Base-by-base conservation (phyloP, 2,113 vertebrate species). In the Psettodes erumei region DNA sequence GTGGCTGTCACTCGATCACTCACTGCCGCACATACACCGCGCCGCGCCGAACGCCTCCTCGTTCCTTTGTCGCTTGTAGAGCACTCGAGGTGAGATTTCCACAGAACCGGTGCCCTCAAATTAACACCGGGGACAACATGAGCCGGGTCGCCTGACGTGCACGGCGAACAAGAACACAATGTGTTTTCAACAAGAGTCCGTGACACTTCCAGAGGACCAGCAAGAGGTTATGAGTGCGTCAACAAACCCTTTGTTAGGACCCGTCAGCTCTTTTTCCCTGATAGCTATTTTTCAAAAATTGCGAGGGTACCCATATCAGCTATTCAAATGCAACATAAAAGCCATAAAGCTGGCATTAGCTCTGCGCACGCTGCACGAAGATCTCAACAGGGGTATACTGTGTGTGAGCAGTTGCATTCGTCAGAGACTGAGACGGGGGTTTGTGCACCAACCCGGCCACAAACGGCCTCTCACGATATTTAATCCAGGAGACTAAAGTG, bases 1-100 rank as follows among this genome's bases (percentile, higher is more conserved):
- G 82, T 75, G 90, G 82, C 88, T 90, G 85, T 92, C 89, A 86
- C 62, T 83, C 88, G 84, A 86, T 90, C 88, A 91, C 83, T 83
- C 73, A 67, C 25, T 69, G 42, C 58, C 71, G n/a, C 68, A 74
- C 58, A 77, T 47, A 69, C 40, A 76, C 61, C n/a, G n/a, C n/a
- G n/a, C n/a, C n/a, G n/a, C n/a, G n/a, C n/a, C n/a, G n/a, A n/a
- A n/a, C n/a, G n/a, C n/a, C n/a, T 32, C 50, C 65, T 61, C 83
- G 47, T 73, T 74, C 30, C 23, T 68, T 27, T 67, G 28, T 53
- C 66, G 62, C 55, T 43, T 56, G 35, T n/a, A 23, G 48, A 48
- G 50, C 23, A 51, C 70, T 54, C 25, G 55, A 53, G 19, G 47
- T 47, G 61, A 61, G 48, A 69, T 74, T 66, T 72, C n/a, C n/a